These are phyloP conservation scores for Egretta garzetta DNA, from an alignment of 2,113 vertebrate species.

Conservation along the genomic window DNA sequence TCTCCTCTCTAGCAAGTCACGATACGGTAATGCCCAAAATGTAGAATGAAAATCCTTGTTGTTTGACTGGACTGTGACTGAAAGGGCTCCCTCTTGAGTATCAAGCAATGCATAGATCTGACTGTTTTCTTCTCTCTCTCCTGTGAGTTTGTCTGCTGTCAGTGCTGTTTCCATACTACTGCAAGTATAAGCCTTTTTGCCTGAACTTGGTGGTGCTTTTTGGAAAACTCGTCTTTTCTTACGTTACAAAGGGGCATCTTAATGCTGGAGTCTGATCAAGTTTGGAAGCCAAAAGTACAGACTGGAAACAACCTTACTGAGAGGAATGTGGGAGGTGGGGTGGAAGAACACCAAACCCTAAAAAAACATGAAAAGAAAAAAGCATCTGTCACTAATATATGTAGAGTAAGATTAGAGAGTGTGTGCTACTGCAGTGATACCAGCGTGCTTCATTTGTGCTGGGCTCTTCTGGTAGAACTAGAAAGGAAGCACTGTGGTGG, in stretches of 20 bases:
- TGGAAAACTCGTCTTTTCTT: not conserved
- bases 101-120: not conserved
- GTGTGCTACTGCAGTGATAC: not conserved
- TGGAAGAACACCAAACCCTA: not conserved
- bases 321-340: not conserved
- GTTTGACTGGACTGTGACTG: not conserved
- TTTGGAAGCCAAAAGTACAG: not conserved
- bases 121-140: not conserved
- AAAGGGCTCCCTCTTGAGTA: not conserved
- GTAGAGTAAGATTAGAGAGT: not conserved
- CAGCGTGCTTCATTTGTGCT: not conserved
- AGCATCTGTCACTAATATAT: not conserved
- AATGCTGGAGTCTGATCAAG: not conserved
- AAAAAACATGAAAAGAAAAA: not conserved
- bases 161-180: not conserved
- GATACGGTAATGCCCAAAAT: not conserved
- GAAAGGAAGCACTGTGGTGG: not conserved
- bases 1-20: not conserved
- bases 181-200: not conserved
- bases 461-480: not conserved
- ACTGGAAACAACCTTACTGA: not conserved
- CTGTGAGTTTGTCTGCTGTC: not conserved
- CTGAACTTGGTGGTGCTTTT: not conserved
- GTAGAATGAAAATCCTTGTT: not conserved
- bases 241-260: accelerated